These are phyloP conservation scores for Drosophila paranaensis DNA, from an alignment of 2,888 invertebrate genomes.

Conservation along the genomic window DNA sequence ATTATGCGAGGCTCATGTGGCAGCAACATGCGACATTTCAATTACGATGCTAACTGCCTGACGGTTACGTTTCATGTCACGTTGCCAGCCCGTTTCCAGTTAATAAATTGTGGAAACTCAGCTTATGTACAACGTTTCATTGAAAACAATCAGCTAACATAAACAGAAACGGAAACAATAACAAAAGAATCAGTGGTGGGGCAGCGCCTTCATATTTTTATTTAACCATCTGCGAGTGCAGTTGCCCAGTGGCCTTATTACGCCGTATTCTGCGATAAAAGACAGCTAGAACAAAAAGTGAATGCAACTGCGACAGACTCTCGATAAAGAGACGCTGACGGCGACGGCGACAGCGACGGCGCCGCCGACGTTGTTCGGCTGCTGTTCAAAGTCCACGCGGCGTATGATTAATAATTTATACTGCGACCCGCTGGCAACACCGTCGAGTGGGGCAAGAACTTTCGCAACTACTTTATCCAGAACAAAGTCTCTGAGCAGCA, in stretches of 20 bases:
- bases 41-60: constrained; percentile 53
- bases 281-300: constrained; percentile 27
- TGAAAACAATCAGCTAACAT: constrained; percentile 20
- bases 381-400: constrained; percentile 63
- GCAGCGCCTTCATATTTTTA: not conserved
- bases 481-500: constrained; percentile 15
- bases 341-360: not conserved
- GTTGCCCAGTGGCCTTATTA: constrained; percentile 38
- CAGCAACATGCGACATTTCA: constrained; percentile 67
- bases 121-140: constrained; percentile 36
- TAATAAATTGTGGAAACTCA: constrained; percentile 33
- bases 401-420: constrained; percentile 59
- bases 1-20: constrained; percentile 68
- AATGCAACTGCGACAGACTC: constrained; percentile 16
- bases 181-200: not conserved
- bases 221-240: constrained; percentile 24
- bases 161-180: not conserved
- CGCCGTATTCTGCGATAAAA: constrained; percentile 49
- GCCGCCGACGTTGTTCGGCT: constrained; percentile 4
- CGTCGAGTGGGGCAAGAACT: constrained; percentile 5
- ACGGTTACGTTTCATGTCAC: constrained; percentile 31
- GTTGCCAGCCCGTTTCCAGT: constrained; percentile 39
- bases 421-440: constrained; percentile 37
- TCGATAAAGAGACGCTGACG: constrained; percentile 33
- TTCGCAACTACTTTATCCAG: not conserved